These are phyloP conservation scores for Bradysia coprophila DNA, from an alignment of 1,140 invertebrate genomes.

Conservation along the genomic window DNA sequence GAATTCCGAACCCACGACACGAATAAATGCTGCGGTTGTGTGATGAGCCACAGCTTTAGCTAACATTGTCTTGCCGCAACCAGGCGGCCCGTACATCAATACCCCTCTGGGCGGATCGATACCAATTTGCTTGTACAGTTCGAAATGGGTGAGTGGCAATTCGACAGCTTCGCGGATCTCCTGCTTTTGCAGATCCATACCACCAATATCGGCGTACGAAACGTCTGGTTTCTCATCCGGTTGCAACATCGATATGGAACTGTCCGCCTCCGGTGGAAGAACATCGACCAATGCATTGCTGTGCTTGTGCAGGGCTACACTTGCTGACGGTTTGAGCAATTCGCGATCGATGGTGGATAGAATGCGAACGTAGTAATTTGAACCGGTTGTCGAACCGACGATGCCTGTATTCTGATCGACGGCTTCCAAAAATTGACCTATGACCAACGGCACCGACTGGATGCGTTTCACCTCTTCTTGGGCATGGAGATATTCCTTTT, in stretches of 20 bases:
- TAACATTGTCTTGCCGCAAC: constrained; percentile 91
- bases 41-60: constrained; percentile 97
- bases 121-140: constrained; percentile 94
- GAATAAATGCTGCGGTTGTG: constrained; percentile 95
- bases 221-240: constrained; percentile 97
- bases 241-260: constrained; percentile 87
- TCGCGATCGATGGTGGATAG: constrained; percentile 91
- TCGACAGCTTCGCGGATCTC: constrained; percentile 98
- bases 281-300: constrained; percentile 97
- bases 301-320: constrained; percentile 93
- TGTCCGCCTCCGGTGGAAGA: constrained; percentile 93
- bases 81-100: constrained; percentile 96
- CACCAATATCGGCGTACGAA: constrained; percentile 93
- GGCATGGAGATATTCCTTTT: constrained; percentile 94
- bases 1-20: constrained; percentile 98
- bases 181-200: constrained; percentile 99
- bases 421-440: constrained; percentile 95
- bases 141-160: constrained; percentile 93
- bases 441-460: constrained; percentile 92
- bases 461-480: constrained; percentile 97
- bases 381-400: constrained; percentile 58
- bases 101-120: constrained; percentile 95
- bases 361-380: constrained; percentile 97
- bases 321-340: constrained; percentile 84
- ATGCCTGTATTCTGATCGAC: constrained; percentile 97